These are phyloP conservation scores for Clitarchus hookeri DNA, from an alignment of 2,888 invertebrate genomes.

Conservation along the genomic window DNA sequence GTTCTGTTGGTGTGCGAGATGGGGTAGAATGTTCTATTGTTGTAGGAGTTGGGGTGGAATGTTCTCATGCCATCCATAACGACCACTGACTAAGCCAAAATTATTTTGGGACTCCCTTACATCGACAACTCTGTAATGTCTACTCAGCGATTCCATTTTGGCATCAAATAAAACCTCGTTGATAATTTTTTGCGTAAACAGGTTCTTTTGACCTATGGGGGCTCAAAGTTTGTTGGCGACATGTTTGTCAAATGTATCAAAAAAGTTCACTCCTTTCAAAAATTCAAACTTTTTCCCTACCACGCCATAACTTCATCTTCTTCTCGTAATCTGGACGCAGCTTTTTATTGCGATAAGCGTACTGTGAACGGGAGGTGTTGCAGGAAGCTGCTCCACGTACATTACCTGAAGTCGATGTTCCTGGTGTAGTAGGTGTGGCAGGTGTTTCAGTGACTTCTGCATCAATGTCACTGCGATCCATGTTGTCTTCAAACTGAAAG, in stretches of 20 bases:
- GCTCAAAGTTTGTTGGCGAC: background rate
- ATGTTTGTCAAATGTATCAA: background rate
- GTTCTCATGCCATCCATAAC: background rate
- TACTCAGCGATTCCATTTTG: background rate
- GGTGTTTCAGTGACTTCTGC: too few species aligned
- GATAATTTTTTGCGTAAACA: background rate
- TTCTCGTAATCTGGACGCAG: background rate
- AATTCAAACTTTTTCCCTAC: background rate
- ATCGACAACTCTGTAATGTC: background rate
- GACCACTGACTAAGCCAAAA: background rate
- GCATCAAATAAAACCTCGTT: background rate
- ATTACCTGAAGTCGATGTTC: background rate
- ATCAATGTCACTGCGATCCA: background rate
- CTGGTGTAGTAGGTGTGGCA: background rate
- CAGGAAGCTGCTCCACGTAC: background rate
- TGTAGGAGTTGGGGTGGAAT: too few species aligned
- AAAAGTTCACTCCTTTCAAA: background rate
- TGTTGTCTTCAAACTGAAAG: background rate
- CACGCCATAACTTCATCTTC: background rate
- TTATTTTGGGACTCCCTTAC: background rate
- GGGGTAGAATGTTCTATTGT: background rate
- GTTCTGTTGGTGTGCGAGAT: background rate
- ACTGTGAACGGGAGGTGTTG: background rate
- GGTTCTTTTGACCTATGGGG: background rate
- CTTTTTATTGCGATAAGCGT: background rate